Percentiles rank a stretch among this genome's conserved stretches.
Evolutionary conservation across 2,797 vertebrate species (phyloP).

Genomic region (Rhabdophis nuchalis): DNA sequence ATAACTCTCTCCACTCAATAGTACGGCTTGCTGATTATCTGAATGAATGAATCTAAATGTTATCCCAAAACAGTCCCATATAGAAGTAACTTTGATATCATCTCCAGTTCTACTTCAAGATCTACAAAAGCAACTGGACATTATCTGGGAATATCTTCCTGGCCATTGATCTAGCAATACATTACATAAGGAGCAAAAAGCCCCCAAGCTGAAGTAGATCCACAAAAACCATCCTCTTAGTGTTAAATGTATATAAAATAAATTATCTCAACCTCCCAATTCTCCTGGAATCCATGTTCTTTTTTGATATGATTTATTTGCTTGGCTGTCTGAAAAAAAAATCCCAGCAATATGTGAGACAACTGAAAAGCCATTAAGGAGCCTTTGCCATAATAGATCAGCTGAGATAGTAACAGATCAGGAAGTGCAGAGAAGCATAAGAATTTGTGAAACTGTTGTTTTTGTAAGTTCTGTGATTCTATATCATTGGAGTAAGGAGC

Average conservation of each 20-base stretch:
- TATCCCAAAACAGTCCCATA: not conserved
- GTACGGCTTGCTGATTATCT: not conserved
- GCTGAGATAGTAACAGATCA: not conserved
- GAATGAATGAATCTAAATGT: too few species aligned
- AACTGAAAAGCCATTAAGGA: not conserved
- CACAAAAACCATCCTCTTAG: not conserved
- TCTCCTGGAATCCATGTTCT: not conserved
- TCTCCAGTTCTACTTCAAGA: not conserved
- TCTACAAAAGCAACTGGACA: not conserved
- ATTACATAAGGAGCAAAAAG: not conserved
- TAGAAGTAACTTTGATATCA: not conserved
- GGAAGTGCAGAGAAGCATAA: not conserved
- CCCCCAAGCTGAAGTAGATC: not conserved
- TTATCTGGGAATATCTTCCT: not conserved
- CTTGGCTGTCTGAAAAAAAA: not conserved
- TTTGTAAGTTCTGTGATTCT: not conserved
- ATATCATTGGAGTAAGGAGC: not conserved
- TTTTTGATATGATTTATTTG: not conserved
- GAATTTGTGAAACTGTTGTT: not conserved
- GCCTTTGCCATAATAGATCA: not conserved
- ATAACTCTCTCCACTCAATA: not conserved
- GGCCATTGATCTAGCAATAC: not conserved
- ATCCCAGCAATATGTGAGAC: not conserved
- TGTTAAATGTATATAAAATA: not conserved
- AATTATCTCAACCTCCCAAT: not conserved